A percentile compares a stretch with the other conserved stretches of the same genome.
phyloP scores from a whole-genome alignment of 2,888 invertebrate genomes.

The Dasypogon diadema region DNA sequence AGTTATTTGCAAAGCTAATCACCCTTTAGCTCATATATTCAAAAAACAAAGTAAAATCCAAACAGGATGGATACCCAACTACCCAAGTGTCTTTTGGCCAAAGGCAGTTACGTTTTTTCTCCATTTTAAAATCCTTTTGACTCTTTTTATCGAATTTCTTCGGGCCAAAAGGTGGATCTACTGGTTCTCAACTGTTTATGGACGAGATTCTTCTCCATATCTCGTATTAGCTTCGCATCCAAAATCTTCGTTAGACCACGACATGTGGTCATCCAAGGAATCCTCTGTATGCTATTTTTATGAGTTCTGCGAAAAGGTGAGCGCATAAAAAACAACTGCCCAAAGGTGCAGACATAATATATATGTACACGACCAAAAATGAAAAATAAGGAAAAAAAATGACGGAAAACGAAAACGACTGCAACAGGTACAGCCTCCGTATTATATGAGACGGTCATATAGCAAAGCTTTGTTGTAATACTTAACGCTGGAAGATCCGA shows the following conservation, averaged over 20 bases:
- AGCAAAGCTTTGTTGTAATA: neutral
- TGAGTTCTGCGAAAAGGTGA: conserved; percentile 45
- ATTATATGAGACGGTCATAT: neutral
- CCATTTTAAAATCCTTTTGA: neutral
- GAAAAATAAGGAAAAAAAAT: neutral
- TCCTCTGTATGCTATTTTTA: conserved; percentile 37
- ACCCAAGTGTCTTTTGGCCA: too few species aligned
- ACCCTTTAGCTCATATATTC: too few species aligned
- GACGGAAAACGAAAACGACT: neutral
- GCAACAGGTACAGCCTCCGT: neutral
- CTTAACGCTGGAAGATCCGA: neutral
- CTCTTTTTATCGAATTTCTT: conserved; percentile 1
- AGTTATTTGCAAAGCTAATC: too few species aligned
- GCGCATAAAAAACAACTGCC: conserved; percentile 20
- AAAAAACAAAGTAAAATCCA: too few species aligned
- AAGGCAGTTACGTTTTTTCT: neutral
- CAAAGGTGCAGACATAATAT: conserved; percentile 26
- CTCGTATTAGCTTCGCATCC: conserved; percentile 20
- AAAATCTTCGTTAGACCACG: conserved; percentile 40
- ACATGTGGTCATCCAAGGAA: conserved; percentile 39
- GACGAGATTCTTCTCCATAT: neutral
- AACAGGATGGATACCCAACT: too few species aligned
- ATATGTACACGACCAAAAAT: neutral
- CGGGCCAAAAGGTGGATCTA: conserved; percentile 8
- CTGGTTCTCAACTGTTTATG: neutral